A percentile compares a stretch with the other conserved stretches of the same genome.
These are phyloP conservation scores for Actenoides hombroni DNA, from an alignment of 2,113 vertebrate genomes.

Conservation along the genomic window DNA sequence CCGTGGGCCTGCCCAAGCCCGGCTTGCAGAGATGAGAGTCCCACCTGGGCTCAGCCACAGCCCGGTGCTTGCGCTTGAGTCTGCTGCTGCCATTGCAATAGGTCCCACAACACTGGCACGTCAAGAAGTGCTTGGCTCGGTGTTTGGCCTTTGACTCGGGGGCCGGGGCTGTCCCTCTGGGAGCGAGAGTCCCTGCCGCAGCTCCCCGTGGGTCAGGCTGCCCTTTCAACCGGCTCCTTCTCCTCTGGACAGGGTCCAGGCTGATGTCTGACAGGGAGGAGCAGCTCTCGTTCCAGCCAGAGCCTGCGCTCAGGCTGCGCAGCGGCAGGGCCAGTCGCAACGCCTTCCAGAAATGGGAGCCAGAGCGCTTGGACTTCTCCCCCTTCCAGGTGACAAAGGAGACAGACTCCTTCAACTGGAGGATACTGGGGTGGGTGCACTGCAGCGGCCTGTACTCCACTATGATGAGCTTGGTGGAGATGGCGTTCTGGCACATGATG, in stretches of 20 bases:
- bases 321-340: constrained; percentile 84
- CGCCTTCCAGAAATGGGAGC: constrained; percentile 89
- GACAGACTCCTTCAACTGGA: constrained; percentile 81
- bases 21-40: constrained; percentile 71
- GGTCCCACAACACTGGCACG: constrained; percentile 78
- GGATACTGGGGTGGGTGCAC: constrained; percentile 75
- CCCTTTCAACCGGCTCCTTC: constrained; percentile 68
- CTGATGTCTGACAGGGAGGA: constrained; percentile 91
- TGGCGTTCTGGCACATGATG: constrained; percentile 84
- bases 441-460: constrained; percentile 82
- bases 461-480: constrained; percentile 78
- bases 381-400: constrained; percentile 85
- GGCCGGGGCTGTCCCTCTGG: background rate
- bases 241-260: constrained; percentile 70
- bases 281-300: constrained; percentile 87
- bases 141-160: background rate
- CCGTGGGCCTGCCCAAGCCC: constrained; percentile 17
- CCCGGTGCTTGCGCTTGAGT: constrained; percentile 60
- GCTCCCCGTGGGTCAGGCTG: background rate
- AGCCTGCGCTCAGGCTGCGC: constrained; percentile 78
- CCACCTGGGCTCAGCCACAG: constrained; percentile 68
- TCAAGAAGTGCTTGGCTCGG: constrained; percentile 63
- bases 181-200: background rate
- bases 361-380: constrained; percentile 72
- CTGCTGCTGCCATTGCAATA: constrained; percentile 65